phyloP scores from a whole-genome alignment of 1,140 invertebrate species.

The Ptiloglossa arizonensis region DNA sequence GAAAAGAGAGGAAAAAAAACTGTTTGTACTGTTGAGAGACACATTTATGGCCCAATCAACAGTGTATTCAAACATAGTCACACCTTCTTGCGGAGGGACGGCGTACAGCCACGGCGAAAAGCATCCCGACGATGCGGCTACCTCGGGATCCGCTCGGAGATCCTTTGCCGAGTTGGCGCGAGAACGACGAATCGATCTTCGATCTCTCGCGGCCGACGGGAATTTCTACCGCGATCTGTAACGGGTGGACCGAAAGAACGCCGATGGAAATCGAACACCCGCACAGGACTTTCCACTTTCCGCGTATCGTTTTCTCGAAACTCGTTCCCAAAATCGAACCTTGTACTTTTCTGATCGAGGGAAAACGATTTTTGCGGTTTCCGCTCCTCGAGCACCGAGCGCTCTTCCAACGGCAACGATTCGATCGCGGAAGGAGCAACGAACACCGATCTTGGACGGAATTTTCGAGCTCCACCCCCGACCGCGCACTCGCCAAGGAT shows the following conservation, averaged over 20 bases:
- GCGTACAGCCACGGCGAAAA: slow-evolving; percentile 67
- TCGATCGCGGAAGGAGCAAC: neutral
- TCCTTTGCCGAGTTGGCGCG: too few species aligned
- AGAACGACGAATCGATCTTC: neutral
- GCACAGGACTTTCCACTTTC: too few species aligned
- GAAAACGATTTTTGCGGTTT: too few species aligned
- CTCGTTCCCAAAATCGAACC: too few species aligned
- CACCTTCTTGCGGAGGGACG: slow-evolving; percentile 73
- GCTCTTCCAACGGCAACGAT: too few species aligned
- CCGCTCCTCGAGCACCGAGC: too few species aligned
- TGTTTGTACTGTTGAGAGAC: slow-evolving; percentile 73
- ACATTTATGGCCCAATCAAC: slow-evolving; percentile 82
- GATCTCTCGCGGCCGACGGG: neutral
- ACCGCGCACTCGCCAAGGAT: slow-evolving; percentile 28
- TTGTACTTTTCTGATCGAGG: too few species aligned
- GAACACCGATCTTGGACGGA: neutral
- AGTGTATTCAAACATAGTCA: slow-evolving; percentile 80
- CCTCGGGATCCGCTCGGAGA: neutral
- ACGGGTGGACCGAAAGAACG: neutral
- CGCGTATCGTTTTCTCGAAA: too few species aligned
- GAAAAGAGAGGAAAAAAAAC: slow-evolving; percentile 60
- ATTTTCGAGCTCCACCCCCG: slow-evolving; percentile 12
- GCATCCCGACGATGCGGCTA: slow-evolving; percentile 16
- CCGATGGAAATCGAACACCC: too few species aligned
- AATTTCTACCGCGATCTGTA: neutral